Evolutionary conservation across 2,113 vertebrate species (phyloP).

Genomic region (Gobiocypris rarus): DNA sequence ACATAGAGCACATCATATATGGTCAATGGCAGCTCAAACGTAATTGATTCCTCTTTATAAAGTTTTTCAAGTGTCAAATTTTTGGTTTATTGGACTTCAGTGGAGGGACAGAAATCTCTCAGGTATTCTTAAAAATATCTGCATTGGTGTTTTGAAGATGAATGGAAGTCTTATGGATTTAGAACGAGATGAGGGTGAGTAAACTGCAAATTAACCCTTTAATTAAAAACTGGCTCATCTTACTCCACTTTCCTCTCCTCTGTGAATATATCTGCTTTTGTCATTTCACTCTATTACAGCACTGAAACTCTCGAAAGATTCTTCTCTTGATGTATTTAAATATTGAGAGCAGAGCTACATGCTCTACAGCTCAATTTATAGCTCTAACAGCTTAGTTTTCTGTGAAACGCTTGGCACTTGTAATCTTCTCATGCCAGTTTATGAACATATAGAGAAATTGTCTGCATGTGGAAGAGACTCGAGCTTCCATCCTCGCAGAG

Average conservation of each 20-base stretch:
- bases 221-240: not conserved
- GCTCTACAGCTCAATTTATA: not conserved
- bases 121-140: not conserved
- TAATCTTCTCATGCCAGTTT: slow-evolving; percentile 21
- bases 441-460: slow-evolving; percentile 1
- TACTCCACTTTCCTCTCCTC: not conserved
- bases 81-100: not conserved
- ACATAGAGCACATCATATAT: too few species aligned
- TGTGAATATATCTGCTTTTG: not conserved
- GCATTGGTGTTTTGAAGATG: not conserved
- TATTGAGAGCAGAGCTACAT: not conserved
- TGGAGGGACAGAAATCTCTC: not conserved
- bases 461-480: not conserved
- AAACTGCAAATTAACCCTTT: not conserved
- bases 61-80: too few species aligned
- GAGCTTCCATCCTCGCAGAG: not conserved
- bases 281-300: not conserved
- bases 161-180: not conserved
- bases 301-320: not conserved
- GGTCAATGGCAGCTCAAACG: too few species aligned
- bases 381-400: slow-evolving; percentile 3
- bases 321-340: not conserved
- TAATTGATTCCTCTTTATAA: too few species aligned
- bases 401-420: not conserved
- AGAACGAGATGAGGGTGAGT: not conserved